A percentile compares a stretch with the other conserved stretches of the same genome.
These are phyloP conservation scores for Tragelaphus imberbis DNA, from an alignment of 2,113 vertebrate genomes.

Conservation along the genomic window DNA sequence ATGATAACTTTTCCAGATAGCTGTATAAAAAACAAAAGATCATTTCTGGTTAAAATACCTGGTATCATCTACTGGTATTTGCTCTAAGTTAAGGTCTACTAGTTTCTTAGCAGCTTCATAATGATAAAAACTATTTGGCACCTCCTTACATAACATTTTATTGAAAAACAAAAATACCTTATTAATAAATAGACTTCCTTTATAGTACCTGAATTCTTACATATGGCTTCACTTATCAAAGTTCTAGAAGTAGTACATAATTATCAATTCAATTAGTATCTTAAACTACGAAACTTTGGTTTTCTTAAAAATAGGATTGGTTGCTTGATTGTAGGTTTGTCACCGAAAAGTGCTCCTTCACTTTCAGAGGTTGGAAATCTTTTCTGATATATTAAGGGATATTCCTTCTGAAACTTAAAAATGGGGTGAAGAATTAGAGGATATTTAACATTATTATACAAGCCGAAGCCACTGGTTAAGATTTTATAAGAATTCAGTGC, in stretches of 20 bases:
- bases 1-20: not conserved
- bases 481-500: not conserved
- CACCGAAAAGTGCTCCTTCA: slow-evolving; percentile 81
- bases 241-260: not conserved
- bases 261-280: slow-evolving; percentile 66
- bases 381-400: slow-evolving; percentile 90
- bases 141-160: not conserved
- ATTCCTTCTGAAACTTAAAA: slow-evolving; percentile 94
- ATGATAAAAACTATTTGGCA: slow-evolving; percentile 26
- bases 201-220: slow-evolving; percentile 8
- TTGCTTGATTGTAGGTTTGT: slow-evolving; percentile 93
- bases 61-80: not conserved
- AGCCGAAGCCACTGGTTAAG: not conserved
- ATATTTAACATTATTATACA: not conserved
- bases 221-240: slow-evolving; percentile 30
- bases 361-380: slow-evolving; percentile 85
- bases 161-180: not conserved
- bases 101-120: not conserved
- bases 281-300: slow-evolving; percentile 78
- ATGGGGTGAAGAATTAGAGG: slow-evolving; percentile 22
- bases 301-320: slow-evolving; percentile 86
- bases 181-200: not conserved
- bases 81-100: not conserved
- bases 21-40: not conserved
- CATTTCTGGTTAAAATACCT: slow-evolving; percentile 30